These are phyloP conservation scores for Archilochus colubris DNA, from an alignment of 2,113 vertebrate genomes.

Conservation along the genomic window DNA sequence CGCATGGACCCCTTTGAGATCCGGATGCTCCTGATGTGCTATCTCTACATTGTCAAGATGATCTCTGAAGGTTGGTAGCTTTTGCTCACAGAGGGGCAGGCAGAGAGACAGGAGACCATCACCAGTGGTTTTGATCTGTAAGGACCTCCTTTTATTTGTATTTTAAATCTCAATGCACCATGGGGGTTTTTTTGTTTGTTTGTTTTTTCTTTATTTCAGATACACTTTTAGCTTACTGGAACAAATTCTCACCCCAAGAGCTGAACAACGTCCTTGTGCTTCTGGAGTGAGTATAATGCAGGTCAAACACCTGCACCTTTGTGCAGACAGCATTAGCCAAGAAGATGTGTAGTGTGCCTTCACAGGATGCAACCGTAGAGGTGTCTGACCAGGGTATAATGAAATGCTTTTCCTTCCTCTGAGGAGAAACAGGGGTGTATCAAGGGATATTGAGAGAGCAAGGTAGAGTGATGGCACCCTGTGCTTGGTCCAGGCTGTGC, in stretches of 20 bases:
- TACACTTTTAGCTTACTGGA: constrained; percentile 90
- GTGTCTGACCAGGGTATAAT: background rate
- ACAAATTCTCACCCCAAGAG: constrained; percentile 90
- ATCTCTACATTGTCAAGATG: constrained; percentile 90
- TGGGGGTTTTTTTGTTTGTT: background rate
- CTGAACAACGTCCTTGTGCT: constrained; percentile 91
- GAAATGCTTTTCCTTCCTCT: background rate
- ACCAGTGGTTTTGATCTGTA: background rate
- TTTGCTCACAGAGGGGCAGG: background rate
- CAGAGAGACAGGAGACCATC: background rate
- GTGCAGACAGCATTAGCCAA: background rate
- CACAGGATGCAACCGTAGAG: background rate
- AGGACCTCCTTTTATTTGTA: background rate
- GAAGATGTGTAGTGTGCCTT: background rate
- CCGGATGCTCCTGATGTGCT: constrained; percentile 89
- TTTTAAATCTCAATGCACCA: background rate
- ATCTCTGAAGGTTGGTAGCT: constrained; percentile 90
- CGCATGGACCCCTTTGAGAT: constrained; percentile 91
- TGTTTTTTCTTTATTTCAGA: constrained; percentile 77
- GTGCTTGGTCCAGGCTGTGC: background rate
- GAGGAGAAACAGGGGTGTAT: background rate
- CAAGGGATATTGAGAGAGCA: background rate
- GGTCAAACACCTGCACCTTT: background rate
- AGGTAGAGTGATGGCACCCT: rapidly evolving
- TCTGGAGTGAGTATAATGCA: constrained; percentile 87